Evolutionary conservation across 2,888 invertebrate species (phyloP).

Genomic region (Noctua janthina): DNA sequence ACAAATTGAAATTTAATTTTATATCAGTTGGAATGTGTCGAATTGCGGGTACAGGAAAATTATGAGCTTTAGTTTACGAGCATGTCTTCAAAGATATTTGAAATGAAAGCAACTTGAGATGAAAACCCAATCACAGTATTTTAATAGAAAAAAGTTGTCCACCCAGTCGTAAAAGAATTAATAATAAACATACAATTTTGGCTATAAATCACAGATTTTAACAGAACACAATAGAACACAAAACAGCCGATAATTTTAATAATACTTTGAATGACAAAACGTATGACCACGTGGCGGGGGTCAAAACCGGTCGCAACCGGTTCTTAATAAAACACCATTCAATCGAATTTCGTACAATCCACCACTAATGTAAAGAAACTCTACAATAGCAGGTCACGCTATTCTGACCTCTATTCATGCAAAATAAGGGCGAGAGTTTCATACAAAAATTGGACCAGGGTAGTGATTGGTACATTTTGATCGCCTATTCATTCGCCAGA

Average conservation of each 20-base stretch:
- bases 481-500: conserved; percentile 72
- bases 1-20: conserved; percentile 70
- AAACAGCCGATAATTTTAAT: conserved; percentile 86
- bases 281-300: conserved; percentile 88
- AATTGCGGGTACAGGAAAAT: conserved; percentile 35
- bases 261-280: conserved; percentile 85
- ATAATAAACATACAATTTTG: conserved; percentile 42
- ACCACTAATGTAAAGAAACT: conserved; percentile 63
- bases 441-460: conserved; percentile 26
- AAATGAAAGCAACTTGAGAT: neutral
- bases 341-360: conserved; percentile 83
- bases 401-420: conserved; percentile 57
- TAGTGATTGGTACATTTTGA: conserved; percentile 66
- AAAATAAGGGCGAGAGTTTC: conserved; percentile 55
- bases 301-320: conserved; percentile 86
- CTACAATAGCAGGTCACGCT: conserved; percentile 35
- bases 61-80: neutral
- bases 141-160: neutral
- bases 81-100: neutral
- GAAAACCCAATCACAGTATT: neutral
- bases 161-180: conserved; percentile 20
- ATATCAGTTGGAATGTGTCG: conserved; percentile 55
- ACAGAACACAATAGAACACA: conserved; percentile 75
- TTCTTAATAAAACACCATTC: conserved; percentile 86
- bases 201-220: conserved; percentile 72